phyloP scores from a whole-genome alignment of 2,797 vertebrate species.

The Poeciliopsis infans region DNA sequence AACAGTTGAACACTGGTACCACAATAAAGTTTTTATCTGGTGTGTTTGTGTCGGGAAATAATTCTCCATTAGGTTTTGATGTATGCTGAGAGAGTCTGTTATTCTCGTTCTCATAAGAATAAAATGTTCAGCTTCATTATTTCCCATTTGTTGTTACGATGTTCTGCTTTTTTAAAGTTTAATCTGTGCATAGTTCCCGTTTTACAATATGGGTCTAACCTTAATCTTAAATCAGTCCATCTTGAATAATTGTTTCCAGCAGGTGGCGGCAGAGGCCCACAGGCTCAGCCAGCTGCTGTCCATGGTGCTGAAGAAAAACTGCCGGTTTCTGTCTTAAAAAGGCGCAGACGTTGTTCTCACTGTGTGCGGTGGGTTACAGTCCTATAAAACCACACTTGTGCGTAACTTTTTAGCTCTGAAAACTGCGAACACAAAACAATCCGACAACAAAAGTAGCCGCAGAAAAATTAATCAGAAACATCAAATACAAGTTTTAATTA shows the following conservation, averaged over 20 bases:
- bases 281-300: slow-evolving; percentile 36
- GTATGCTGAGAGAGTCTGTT: neutral
- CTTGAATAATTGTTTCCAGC: slow-evolving; percentile 6
- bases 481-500: neutral
- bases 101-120: neutral
- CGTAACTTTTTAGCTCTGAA: neutral
- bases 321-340: neutral
- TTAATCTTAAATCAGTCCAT: neutral
- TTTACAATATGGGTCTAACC: neutral
- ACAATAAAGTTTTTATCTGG: neutral
- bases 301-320: slow-evolving; percentile 57
- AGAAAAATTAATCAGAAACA: neutral
- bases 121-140: neutral
- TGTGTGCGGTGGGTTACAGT: neutral
- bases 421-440: neutral
- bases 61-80: neutral
- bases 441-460: neutral
- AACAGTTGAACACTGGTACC: no score
- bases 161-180: neutral
- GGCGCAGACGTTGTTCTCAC: neutral
- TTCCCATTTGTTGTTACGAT: neutral
- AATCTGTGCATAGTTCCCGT: neutral
- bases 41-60: neutral
- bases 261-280: slow-evolving; percentile 25
- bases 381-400: neutral